Evolutionary conservation across 2,888 invertebrate species (phyloP), one percentile per base, ranked within the genome.

Genomic region (Epinotia demarniana): DNA sequence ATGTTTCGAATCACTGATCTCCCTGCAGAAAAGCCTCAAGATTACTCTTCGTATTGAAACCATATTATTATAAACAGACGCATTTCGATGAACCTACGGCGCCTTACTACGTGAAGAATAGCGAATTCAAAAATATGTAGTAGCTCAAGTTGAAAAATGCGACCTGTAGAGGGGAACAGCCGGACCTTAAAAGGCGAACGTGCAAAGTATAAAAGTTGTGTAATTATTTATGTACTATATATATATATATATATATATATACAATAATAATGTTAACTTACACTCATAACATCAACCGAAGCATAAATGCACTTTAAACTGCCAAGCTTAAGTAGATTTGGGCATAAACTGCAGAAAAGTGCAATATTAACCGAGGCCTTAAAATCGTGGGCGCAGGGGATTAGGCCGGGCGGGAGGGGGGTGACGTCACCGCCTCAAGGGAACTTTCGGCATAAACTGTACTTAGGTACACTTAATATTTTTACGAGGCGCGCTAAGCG

Each of bases 301-400:
- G 55, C 11, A 55, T 46, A 69, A 58, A 69, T 69, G 53, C 63
- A 57, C 73, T 19, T 33, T 73, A 33, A 70, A 74, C 73, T 39
- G 39, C 64, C n/a, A 18, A 27, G 19, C 39, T 71, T 75, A 60
- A 74, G 74, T 70, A 71, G 70, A 75, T 53, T 75, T 12, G 60
- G 70, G 75, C 70, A 70, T 71, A 18, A 66, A 75, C 75, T 75
- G 75, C 70, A 75, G 60, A 75, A 75, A 75, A 75, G 63, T 77
- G 75, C 77, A 77, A 77, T 77, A 75, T 75, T 77, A 77, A 77
- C 62, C 62, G 71, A 72, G 75, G 75, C 71, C 77, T 77, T 74
- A 75, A 77, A 77, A 75, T 68, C 68, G 60, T 39, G 63, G 71
- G 19, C 60, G 66, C n/a, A 63, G 75, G 77, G 63, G 66, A 63